These are phyloP conservation scores for Apodemus speciosus DNA, from an alignment of 2,113 vertebrate species.

Conservation along the genomic window DNA sequence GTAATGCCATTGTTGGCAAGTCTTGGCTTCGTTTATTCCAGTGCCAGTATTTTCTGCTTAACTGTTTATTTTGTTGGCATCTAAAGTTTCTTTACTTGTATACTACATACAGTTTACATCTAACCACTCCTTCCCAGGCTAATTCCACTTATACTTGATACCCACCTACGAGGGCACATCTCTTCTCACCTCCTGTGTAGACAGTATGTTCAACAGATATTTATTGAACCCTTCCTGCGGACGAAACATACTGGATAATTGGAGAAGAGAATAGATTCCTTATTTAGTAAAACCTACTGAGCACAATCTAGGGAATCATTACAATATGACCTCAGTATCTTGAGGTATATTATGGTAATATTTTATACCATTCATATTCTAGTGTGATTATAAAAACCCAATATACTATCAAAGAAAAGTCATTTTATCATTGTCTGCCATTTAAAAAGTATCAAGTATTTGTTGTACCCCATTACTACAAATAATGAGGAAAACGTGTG, in stretches of 20 bases:
- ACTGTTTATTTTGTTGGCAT: conserved; percentile 71
- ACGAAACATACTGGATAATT: conserved; percentile 63
- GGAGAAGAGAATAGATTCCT: conserved; percentile 37
- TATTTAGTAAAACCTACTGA: conserved; percentile 64
- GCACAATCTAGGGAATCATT: conserved; percentile 68
- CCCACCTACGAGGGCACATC: conserved; percentile 57
- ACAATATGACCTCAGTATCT: conserved; percentile 55
- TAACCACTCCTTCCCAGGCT: conserved; percentile 65
- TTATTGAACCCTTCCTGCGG: conserved; percentile 62
- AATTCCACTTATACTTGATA: conserved; percentile 71
- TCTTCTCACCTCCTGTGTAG: conserved; percentile 67
- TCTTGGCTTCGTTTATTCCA: conserved; percentile 75
- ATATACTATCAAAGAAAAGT: conserved; percentile 66
- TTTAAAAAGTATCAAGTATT: conserved; percentile 67
- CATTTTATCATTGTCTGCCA: conserved; percentile 68
- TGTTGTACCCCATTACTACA: conserved; percentile 70
- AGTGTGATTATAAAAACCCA: conserved; percentile 64
- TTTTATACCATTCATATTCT: conserved; percentile 60
- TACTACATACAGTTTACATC: conserved; percentile 70
- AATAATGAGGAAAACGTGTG: conserved; percentile 73
- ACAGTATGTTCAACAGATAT: conserved; percentile 66
- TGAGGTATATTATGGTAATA: conserved; percentile 59
- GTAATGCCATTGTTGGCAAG: conserved; percentile 67
- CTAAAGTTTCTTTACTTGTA: conserved; percentile 70
- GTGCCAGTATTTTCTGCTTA: conserved; percentile 78